Evolutionary conservation across 1,140 invertebrate genomes (phyloP).

Genomic region (Drosophila pachea): DNA sequence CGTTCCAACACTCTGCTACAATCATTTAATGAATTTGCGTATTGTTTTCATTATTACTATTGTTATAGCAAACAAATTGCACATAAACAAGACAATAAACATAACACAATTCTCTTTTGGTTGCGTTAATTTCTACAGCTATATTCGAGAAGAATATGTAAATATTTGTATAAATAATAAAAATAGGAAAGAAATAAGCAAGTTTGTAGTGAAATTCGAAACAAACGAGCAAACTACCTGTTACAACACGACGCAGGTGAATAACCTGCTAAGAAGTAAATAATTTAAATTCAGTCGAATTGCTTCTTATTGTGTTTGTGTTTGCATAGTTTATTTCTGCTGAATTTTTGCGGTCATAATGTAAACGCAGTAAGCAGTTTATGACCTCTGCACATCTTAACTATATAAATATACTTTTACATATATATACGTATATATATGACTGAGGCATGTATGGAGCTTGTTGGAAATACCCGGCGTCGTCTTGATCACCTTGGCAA

Average conservation of each 20-base stretch:
- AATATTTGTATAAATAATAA: conserved; percentile 3
- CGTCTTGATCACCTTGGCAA: conserved; percentile 67
- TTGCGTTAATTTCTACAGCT: background rate
- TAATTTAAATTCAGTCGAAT: conserved; percentile 3
- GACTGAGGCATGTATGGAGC: conserved; percentile 15
- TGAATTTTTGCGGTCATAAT: conserved; percentile 5
- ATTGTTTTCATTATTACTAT: background rate
- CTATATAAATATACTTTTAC: background rate
- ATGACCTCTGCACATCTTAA: conserved; percentile 11
- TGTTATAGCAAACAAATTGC: conserved; percentile 10
- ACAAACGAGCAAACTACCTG: background rate
- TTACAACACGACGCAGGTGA: conserved; percentile 25
- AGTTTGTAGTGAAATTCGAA: background rate
- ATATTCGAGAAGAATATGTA: background rate
- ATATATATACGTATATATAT: background rate
- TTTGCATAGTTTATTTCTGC: background rate
- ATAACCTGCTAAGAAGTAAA: conserved; percentile 33
- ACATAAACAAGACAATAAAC: conserved; percentile 10
- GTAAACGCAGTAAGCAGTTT: conserved; percentile 6
- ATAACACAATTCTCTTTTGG: background rate
- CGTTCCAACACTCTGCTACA: background rate
- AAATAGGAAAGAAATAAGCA: background rate
- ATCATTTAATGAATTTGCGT: conserved; percentile 2
- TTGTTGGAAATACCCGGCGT: conserved; percentile 45
- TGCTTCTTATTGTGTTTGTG: too few relatives aligned